Evolutionary conservation across 2,888 invertebrate genomes (phyloP).

Genomic region (Conus canariensis): DNA sequence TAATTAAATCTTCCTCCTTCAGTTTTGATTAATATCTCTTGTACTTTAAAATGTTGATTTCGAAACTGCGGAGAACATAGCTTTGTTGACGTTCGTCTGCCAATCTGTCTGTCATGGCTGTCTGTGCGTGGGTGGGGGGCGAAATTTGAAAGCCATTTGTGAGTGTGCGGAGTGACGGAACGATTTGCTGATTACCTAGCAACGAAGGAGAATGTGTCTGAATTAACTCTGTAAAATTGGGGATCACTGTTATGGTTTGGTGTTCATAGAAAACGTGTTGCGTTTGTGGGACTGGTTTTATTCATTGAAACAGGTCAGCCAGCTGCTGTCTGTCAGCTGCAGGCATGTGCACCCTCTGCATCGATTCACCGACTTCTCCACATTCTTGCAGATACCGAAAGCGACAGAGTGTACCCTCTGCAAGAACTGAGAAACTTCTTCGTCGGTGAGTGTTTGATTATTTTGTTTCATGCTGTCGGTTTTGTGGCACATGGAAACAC

Average conservation of each 20-base stretch:
- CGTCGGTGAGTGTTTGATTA: slow-evolving; percentile 5
- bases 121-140: slow-evolving; percentile 53
- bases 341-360: slow-evolving; percentile 38
- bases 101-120: slow-evolving; percentile 48
- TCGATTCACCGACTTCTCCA: slow-evolving; percentile 41
- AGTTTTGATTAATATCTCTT: background rate
- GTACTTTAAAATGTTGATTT: slow-evolving; percentile 17
- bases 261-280: slow-evolving; percentile 18
- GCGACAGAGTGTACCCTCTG: slow-evolving; percentile 5
- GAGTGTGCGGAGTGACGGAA: slow-evolving; percentile 28
- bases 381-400: slow-evolving; percentile 22
- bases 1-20: background rate
- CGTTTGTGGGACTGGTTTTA: slow-evolving; percentile 15
- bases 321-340: slow-evolving; percentile 38
- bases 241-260: background rate
- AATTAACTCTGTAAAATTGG: background rate
- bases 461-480: background rate
- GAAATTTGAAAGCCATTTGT: slow-evolving; percentile 48
- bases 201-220: slow-evolving; percentile 36
- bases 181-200: background rate
- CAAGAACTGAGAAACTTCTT: background rate
- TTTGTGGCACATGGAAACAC: background rate
- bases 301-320: slow-evolving; percentile 18
- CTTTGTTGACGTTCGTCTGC: slow-evolving; percentile 15
- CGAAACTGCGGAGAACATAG: slow-evolving; percentile 35